Evolutionary conservation across 2,113 vertebrate genomes (phyloP).

Genomic region (Microtus ochrogaster): DNA sequence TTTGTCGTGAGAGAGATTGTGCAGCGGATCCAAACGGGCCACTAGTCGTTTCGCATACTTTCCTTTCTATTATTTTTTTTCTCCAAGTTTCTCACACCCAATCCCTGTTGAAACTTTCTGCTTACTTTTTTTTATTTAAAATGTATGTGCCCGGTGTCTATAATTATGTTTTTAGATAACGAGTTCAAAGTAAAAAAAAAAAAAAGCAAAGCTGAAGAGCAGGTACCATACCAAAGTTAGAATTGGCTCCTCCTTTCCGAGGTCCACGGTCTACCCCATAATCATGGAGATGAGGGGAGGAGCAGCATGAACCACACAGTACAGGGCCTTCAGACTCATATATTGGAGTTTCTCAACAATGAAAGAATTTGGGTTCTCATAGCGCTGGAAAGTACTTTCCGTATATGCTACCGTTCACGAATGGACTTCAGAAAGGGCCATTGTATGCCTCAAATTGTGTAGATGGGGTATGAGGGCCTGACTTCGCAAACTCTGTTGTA

Average conservation of each 20-base stretch:
- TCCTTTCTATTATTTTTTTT: conserved; percentile 62
- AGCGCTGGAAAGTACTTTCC: neutral
- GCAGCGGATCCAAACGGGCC: conserved; percentile 36
- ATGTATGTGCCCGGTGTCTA: neutral
- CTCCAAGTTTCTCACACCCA: conserved; percentile 72
- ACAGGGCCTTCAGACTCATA: neutral
- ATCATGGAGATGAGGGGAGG: neutral
- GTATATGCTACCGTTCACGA: neutral
- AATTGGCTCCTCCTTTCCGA: neutral
- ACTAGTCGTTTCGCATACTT: conserved; percentile 48
- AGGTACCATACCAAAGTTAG: neutral
- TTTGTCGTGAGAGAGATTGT: conserved; percentile 70
- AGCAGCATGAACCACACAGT: neutral
- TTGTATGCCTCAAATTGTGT: neutral
- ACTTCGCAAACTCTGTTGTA: too few relatives aligned
- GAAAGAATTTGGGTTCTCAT: neutral
- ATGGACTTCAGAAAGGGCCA: neutral
- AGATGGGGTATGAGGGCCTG: neutral
- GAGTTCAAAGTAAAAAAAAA: neutral
- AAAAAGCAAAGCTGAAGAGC: neutral
- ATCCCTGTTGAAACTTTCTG: conserved; percentile 35
- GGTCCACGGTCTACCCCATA: neutral
- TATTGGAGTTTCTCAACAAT: conserved; percentile 33
- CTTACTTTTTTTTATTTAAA: conserved; percentile 51
- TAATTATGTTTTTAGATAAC: neutral